Conservation (phyloP, 2,888 invertebrate genomes). For the Saturnia pavonia region DNA sequence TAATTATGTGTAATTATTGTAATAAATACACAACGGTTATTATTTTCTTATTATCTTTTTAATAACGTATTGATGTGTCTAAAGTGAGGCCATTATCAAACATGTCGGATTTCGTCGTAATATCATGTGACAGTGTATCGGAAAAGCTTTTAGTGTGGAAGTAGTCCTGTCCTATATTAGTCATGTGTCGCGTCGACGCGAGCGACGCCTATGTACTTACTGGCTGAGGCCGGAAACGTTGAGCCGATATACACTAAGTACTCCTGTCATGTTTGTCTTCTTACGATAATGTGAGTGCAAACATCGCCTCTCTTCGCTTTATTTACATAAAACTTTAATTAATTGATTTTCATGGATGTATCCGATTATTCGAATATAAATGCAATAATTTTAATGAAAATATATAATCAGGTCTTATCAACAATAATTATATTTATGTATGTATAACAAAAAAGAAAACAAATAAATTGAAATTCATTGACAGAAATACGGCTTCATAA, state of each 20-base stretch:
- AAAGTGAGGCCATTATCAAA: slow-evolving; percentile 4
- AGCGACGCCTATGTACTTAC: slow-evolving; percentile 22
- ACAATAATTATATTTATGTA: too few species aligned
- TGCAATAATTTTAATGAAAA: too few species aligned
- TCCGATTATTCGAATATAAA: slow-evolving; percentile 38
- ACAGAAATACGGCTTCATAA: too few species aligned
- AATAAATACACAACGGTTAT: background rate
- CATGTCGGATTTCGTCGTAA: slow-evolving; percentile 17
- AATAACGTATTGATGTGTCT: background rate
- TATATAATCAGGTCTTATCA: too few species aligned
- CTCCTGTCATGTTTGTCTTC: slow-evolving; percentile 63
- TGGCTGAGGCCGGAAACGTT: slow-evolving; percentile 19
- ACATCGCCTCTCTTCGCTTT: slow-evolving; percentile 48
- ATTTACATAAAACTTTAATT: slow-evolving; percentile 61
- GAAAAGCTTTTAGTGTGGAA: slow-evolving; percentile 52
- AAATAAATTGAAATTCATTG: too few species aligned
- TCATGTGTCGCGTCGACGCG: slow-evolving; percentile 50
- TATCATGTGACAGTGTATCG: slow-evolving; percentile 22
- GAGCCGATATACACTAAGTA: slow-evolving; percentile 44
- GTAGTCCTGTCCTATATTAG: slow-evolving; percentile 50
- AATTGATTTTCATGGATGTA: slow-evolving; percentile 59
- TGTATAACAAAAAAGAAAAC: too few species aligned
- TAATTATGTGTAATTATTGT: background rate
- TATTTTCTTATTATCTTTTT: background rate
- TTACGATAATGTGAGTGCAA: slow-evolving; percentile 68